Conservation (phyloP, 2,113 vertebrate genomes). For the Hypocryptadius cinnamomeus region DNA sequence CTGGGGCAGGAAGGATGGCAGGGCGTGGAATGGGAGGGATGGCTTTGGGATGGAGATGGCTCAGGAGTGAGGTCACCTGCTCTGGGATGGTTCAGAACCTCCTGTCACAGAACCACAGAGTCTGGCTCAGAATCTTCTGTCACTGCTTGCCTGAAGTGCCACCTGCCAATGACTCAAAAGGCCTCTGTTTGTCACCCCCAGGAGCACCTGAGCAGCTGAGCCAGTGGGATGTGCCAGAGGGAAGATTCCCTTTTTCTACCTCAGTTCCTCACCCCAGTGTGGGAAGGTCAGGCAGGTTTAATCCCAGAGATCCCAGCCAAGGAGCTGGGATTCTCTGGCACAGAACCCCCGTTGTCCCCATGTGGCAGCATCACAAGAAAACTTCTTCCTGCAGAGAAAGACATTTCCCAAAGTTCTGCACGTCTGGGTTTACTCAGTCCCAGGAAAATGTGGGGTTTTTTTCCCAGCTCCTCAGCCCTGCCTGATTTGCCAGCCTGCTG, state of each 20-base stretch:
- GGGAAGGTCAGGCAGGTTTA: background rate
- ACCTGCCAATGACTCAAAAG: background rate
- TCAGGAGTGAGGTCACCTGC: background rate
- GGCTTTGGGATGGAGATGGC: background rate
- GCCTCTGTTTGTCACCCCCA: background rate
- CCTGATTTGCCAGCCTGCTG: background rate
- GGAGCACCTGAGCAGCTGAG: rapidly evolving
- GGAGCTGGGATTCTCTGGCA: background rate
- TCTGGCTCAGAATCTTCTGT: background rate
- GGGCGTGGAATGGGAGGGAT: background rate
- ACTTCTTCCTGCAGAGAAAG: background rate
- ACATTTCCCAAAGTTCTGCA: background rate
- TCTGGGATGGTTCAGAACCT: background rate
- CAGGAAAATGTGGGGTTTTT: background rate
- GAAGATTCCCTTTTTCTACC: background rate
- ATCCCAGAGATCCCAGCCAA: background rate
- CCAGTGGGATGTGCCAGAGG: rapidly evolving
- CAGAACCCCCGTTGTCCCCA: background rate
- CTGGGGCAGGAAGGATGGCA: background rate
- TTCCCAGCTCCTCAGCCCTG: background rate
- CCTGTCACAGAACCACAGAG: background rate
- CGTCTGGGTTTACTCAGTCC: background rate
- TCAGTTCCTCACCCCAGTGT: background rate
- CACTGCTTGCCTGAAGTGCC: background rate
- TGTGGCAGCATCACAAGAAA: background rate